Base-by-base conservation (phyloP, 1,140 invertebrate genomes). In the Ceratina japonica region DNA sequence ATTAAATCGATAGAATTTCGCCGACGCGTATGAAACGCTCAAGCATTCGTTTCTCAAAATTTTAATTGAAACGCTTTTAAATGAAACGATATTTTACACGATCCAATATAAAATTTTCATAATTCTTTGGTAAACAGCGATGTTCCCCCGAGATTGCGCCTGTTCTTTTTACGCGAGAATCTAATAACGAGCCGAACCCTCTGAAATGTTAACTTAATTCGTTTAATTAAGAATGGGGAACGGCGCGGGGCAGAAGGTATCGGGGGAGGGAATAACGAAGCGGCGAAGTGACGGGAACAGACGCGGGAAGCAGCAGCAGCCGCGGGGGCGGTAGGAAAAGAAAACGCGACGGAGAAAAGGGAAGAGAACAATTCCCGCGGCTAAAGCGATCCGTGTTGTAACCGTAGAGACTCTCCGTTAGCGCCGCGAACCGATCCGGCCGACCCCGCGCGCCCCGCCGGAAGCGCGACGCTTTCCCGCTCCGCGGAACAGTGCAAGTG, bases 361-460 rank as follows among this genome's bases (percentile, higher is more conserved):
- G 20, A 20, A 27, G 66, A 58, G 56, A 54, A 65, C 61, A 75
- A 75, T 75, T 65, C 62, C 2, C 27, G 13, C 15, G 37, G n/a
- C 8, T 56, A 44, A 27, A 65, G 27, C 54, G 49, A 65, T 65
- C 61, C 22, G 1, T 65, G 10, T 52, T 65, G 10, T 52, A 7
- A 10, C 5, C 37, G 37, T 44, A 44, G 15, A 22, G 22, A 56
- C 18, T 65, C 61, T 71, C 16, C 16, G 16, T 62, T 75, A 27
- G 44, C 37, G 37, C 16, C 15, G 56, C 58, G 24, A 18, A 10
- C 31, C 20, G 44, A 64, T 74, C 52, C 59, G 51, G 27, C 18
- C 59, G 7, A 10, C 5, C 37, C 5, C 37, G 2, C 37, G 2
- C 10, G 37, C 5, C 37, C 0, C 37, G 37, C 37, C 31, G 18